These are phyloP conservation scores for Propithecus perrieri DNA, from an alignment of 2,797 vertebrate genomes.

Conservation along the genomic window DNA sequence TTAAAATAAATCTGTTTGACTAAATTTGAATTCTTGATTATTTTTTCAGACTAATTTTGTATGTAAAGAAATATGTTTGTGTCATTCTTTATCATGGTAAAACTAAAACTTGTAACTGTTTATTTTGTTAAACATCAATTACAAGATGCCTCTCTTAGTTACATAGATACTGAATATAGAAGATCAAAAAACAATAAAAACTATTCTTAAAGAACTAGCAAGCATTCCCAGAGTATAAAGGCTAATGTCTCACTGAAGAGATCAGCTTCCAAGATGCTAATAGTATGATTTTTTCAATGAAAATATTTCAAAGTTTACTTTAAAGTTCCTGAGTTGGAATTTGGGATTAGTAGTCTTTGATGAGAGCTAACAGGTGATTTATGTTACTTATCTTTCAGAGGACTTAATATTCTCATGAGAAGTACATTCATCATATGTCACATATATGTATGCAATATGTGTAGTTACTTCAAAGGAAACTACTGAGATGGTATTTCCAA, in stretches of 20 bases:
- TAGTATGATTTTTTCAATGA: background rate
- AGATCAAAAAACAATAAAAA: background rate
- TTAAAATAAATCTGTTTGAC: background rate
- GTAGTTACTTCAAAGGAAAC: background rate
- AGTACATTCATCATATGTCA: background rate
- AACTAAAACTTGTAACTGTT: background rate
- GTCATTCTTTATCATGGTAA: background rate
- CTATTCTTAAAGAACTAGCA: background rate
- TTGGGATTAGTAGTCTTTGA: background rate
- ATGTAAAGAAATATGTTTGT: background rate
- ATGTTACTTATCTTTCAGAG: background rate
- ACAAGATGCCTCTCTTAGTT: background rate
- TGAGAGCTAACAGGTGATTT: background rate
- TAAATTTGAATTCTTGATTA: background rate
- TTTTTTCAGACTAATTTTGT: background rate
- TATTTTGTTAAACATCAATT: background rate
- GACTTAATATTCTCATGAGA: background rate
- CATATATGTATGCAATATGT: too few relatives aligned
- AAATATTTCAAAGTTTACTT: background rate
- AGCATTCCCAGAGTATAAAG: background rate
- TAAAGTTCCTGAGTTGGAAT: background rate
- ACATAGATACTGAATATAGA: background rate
- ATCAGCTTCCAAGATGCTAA: background rate
- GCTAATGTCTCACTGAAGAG: background rate
- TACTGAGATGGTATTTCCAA: background rate